Evolutionary conservation across 2,888 invertebrate species (phyloP), one percentile per base, ranked within the genome.

Genomic region (Volucella inflata): DNA sequence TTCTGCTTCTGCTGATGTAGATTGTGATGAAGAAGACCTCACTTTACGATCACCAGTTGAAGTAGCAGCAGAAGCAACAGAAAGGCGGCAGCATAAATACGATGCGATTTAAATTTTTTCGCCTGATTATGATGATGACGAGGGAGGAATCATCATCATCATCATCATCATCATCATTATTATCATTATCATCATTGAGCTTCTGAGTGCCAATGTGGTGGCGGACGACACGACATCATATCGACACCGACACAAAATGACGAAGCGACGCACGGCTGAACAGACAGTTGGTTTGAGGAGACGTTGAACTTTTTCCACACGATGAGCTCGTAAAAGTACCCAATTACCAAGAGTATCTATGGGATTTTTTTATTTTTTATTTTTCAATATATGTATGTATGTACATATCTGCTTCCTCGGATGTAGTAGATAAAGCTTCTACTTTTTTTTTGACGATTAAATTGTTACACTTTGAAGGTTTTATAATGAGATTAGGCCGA

Each of bases 241-340:
- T 6, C 30, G 30, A 30, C 4, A 30, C 6, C 30, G 6, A n/a
- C n/a, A n/a, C n/a, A n/a, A n/a, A 30, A 30, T 30, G 30, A 30
- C 30, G 4, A 30, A 30, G 10, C 50, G 48, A 40, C 16, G 42
- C 12, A 46, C 46, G 46, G 12, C n/a, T n/a, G 12, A 11, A n/a
- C 12, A n/a, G 11, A n/a, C 46, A 30, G 30, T 30, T 30, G 38
- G 59, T 44, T 48, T 16, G 57, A 64, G 48, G 44, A 84, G 83
- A 84, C 83, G 83, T 79, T 84, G 83, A 84, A 84, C 83, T 79
- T 84, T 74, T 84, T 83, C 78, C 83, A 83, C 83, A 55, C 83
- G 65, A 70, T 79, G 70, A 84, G 30, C 48, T 79, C 74, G 68
- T 65, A 59, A 79, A 68, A 84, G 68, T 65, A 74, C 57, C 78